These are phyloP conservation scores for Poecilus cupreus DNA, from an alignment of 2,888 invertebrate species.

Conservation along the genomic window DNA sequence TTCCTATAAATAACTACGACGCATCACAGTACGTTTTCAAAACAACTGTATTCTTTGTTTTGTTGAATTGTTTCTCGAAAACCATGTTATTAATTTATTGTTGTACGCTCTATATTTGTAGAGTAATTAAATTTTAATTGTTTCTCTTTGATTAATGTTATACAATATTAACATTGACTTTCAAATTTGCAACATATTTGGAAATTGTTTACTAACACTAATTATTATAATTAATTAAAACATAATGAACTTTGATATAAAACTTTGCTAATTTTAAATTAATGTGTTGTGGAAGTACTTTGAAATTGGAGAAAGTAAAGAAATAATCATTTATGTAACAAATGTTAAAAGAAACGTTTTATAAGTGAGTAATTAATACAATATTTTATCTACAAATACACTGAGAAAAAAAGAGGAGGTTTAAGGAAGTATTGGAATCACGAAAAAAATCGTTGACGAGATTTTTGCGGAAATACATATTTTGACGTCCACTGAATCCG, in stretches of 20 bases:
- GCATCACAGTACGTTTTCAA: conserved; percentile 12
- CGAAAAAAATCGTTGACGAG: no score
- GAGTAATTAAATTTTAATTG: neutral
- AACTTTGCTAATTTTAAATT: no score
- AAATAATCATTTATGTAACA: no score
- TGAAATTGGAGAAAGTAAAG: no score
- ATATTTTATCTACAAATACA: no score
- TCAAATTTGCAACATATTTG: neutral
- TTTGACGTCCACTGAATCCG: no score
- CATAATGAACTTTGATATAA: neutral
- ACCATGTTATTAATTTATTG: neutral
- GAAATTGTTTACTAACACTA: neutral
- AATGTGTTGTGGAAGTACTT: no score
- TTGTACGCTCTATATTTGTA: neutral
- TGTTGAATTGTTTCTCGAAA: neutral
- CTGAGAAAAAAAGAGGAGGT: no score
- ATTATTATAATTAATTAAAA: neutral
- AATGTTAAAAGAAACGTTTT: no score
- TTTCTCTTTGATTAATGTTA: neutral
- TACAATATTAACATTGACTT: neutral
- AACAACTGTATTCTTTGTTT: neutral
- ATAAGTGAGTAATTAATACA: no score
- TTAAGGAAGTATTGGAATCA: no score
- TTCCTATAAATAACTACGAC: conserved; percentile 18
- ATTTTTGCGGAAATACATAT: no score